A percentile compares a stretch with the other conserved stretches of the same genome.
Evolutionary conservation across 2,113 vertebrate genomes (phyloP).

Genomic region (Brachypteracias leptosomus): DNA sequence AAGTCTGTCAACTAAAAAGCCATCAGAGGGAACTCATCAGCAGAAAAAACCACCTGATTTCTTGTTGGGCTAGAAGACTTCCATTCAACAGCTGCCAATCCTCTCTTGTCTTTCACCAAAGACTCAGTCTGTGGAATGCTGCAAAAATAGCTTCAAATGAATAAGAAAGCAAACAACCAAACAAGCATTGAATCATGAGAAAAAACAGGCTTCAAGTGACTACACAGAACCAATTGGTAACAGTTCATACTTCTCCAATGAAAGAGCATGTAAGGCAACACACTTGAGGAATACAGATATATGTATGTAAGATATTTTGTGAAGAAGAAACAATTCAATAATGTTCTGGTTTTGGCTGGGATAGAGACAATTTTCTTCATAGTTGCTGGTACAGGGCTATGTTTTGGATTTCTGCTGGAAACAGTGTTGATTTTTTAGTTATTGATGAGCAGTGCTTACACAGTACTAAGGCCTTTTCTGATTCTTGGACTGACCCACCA

Average conservation of each 20-base stretch:
- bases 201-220: neutral
- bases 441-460: neutral
- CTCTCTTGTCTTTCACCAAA: neutral
- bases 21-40: neutral
- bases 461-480: neutral
- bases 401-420: neutral
- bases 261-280: neutral
- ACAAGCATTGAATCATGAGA: neutral
- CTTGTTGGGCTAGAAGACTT: neutral
- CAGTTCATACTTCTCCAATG: neutral
- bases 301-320: neutral
- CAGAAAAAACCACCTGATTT: neutral
- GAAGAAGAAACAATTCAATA: neutral
- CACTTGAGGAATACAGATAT: neutral
- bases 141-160: neutral
- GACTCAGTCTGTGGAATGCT: neutral
- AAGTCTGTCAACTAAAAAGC: neutral
- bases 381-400: neutral
- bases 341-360: neutral
- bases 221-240: neutral
- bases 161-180: neutral
- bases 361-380: neutral
- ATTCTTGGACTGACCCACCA: neutral
- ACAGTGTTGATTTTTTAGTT: neutral
- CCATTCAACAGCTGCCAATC: neutral